Evolutionary conservation across 2,113 vertebrate genomes (phyloP).

Genomic region (Podocnemis expansa): DNA sequence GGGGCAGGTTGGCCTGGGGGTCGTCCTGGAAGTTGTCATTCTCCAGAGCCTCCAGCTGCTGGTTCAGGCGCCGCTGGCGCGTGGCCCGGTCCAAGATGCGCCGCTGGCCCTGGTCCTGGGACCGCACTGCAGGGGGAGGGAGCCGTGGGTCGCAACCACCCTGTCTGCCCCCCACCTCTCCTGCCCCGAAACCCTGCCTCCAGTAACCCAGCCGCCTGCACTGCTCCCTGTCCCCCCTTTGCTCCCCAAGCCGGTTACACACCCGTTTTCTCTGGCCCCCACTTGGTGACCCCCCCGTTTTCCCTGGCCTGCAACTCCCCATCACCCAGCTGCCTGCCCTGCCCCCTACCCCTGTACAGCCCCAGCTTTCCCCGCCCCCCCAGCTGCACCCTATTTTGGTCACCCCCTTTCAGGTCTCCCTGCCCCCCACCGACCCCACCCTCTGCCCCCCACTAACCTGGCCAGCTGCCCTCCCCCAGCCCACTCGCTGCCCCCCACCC

Average conservation of each 20-base stretch:
- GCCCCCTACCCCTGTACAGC: not conserved
- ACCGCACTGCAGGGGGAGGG: conserved; percentile 73
- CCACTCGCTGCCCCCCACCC: too few species aligned
- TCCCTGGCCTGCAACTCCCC: too few species aligned
- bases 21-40: conserved; percentile 95
- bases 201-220: not conserved
- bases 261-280: too few species aligned
- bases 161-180: not conserved
- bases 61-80: conserved; percentile 82
- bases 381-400: not conserved
- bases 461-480: too few species aligned
- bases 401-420: not conserved
- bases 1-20: conserved; percentile 85
- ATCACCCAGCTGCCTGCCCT: not conserved
- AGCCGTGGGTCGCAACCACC: too few species aligned
- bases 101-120: conserved; percentile 85
- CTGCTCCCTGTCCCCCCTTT: not conserved
- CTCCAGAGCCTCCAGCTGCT: conserved; percentile 91
- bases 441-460: not conserved
- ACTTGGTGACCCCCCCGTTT: too few species aligned
- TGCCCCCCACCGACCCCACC: not conserved
- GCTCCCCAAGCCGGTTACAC: too few species aligned
- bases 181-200: too few species aligned
- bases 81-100: conserved; percentile 88
- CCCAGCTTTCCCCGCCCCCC: too few species aligned